Conservation (phyloP, 2,888 invertebrate genomes). For the Hesperia comma region DNA sequence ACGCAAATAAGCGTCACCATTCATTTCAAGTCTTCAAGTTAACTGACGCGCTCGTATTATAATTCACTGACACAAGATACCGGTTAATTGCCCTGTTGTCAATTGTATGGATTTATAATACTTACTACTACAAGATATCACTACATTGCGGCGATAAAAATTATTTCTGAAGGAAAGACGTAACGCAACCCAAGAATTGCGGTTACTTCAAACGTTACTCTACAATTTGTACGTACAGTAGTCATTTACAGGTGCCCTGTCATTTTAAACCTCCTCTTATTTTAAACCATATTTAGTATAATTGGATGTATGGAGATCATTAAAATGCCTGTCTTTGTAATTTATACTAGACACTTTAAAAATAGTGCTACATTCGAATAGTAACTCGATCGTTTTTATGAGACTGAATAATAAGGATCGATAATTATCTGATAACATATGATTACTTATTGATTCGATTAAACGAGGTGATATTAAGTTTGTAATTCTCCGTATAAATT, state of each 20-base stretch:
- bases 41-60: slow-evolving; percentile 51
- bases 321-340: slow-evolving; percentile 33
- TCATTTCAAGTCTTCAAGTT: slow-evolving; percentile 25
- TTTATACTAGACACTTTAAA: slow-evolving; percentile 30
- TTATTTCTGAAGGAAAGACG: slow-evolving; percentile 20
- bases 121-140: slow-evolving; percentile 36
- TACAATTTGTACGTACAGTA: slow-evolving; percentile 31
- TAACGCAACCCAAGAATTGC: slow-evolving; percentile 21
- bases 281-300: slow-evolving; percentile 35
- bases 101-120: slow-evolving; percentile 44
- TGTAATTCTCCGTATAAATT: background rate
- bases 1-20: slow-evolving; percentile 28
- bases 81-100: slow-evolving; percentile 45
- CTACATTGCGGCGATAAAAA: slow-evolving; percentile 22
- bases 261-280: slow-evolving; percentile 30
- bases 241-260: slow-evolving; percentile 34
- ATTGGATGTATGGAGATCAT: slow-evolving; percentile 30
- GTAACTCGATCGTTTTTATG: slow-evolving; percentile 13
- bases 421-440: slow-evolving; percentile 1
- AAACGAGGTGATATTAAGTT: background rate
- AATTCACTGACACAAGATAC: slow-evolving; percentile 50
- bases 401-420: slow-evolving; percentile 15
- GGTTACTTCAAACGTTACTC: slow-evolving; percentile 26
- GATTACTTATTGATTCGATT: background rate
- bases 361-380: slow-evolving; percentile 25